Conservation (phyloP, 2,888 invertebrate genomes). For the Drosophila niveifrons region DNA sequence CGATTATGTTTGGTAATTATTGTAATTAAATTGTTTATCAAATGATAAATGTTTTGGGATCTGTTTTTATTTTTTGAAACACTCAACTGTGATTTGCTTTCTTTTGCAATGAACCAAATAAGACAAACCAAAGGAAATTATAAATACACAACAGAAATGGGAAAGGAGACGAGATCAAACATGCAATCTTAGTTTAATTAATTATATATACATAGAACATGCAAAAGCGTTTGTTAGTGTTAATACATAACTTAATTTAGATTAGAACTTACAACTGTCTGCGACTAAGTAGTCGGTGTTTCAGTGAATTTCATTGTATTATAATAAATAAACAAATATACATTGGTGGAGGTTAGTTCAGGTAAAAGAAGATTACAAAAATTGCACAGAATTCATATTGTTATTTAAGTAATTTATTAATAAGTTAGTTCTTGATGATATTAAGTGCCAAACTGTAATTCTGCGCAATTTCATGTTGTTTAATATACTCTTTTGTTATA, state of each 20-base stretch:
- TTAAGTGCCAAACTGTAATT: constrained; percentile 4
- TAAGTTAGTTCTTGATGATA: neutral
- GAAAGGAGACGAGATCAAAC: constrained; percentile 14
- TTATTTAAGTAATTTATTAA: neutral
- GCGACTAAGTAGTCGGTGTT: constrained; percentile 73
- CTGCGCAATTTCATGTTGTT: constrained; percentile 51
- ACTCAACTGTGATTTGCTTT: constrained; percentile 84
- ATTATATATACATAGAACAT: constrained; percentile 45
- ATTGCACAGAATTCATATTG: constrained; percentile 42
- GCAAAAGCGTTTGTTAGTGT: constrained; percentile 48
- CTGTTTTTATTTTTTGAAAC: constrained; percentile 47
- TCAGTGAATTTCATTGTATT: constrained; percentile 28
- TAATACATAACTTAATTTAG: constrained; percentile 38
- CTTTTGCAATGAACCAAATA: constrained; percentile 45
- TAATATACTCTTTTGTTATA: constrained; percentile 8
- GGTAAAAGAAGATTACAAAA: constrained; percentile 1
- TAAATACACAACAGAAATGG: constrained; percentile 15
- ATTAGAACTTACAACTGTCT: constrained; percentile 81
- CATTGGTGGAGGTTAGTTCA: constrained; percentile 42
- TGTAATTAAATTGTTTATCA: constrained; percentile 37
- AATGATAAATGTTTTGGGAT: constrained; percentile 52
- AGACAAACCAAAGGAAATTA: constrained; percentile 44
- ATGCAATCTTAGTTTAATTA: constrained; percentile 36
- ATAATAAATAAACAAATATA: constrained; percentile 33
- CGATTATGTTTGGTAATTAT: constrained; percentile 40